Base-by-base conservation (phyloP, 2,888 invertebrate species). In the Conomelus anceps region DNA sequence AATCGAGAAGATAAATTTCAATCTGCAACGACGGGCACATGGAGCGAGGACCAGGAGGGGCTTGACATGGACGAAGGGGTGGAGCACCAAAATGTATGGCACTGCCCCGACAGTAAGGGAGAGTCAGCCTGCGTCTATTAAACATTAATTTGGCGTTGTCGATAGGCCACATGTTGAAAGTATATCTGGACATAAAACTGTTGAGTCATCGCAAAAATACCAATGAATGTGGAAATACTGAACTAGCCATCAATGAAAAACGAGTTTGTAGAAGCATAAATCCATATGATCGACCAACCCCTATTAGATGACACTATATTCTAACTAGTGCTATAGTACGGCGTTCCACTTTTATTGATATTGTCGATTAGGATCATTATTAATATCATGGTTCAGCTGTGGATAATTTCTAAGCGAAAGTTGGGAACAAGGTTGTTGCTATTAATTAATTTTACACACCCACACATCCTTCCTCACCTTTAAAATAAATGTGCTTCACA, bases 1-100 rank as follows among this genome's bases (percentile, higher is more conserved):
- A 24, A 86, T 86, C 86, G 86, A 86, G n/a, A 63, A 86, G 86
- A 86, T 86, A 86, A 86, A 86, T 86, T 86, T 29, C 86, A 86
- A 86, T 86, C 86, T 24, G 86, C 22, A 26, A 24, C 29, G 86
- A 86, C 24, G 86, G 86, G 86, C n/a, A n/a, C n/a, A n/a, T n/a
- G n/a, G 23, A 20, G 86, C 22, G 34, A 34, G 13, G 11, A 13
- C 13, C 17, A 17, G 34, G 17, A 34, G 63, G 63, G 4, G 4
- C 20, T 6, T 63, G 63, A 63, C 63, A 63, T 20, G n/a, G 63
- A 63, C n/a, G n/a, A n/a, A 63, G 63, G 63, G 63, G 63, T 13
- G 63, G 63, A 20, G n/a, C n/a, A n/a, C 63, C 63, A n/a, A 63
- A 63, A 63, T 63, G 63, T 63, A 63, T 63, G 63, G 63, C 63